A percentile compares a stretch with the other conserved stretches of the same genome.
phyloP scores from a whole-genome alignment of 2,888 invertebrate genomes.

The Diplazon laetatorius region DNA sequence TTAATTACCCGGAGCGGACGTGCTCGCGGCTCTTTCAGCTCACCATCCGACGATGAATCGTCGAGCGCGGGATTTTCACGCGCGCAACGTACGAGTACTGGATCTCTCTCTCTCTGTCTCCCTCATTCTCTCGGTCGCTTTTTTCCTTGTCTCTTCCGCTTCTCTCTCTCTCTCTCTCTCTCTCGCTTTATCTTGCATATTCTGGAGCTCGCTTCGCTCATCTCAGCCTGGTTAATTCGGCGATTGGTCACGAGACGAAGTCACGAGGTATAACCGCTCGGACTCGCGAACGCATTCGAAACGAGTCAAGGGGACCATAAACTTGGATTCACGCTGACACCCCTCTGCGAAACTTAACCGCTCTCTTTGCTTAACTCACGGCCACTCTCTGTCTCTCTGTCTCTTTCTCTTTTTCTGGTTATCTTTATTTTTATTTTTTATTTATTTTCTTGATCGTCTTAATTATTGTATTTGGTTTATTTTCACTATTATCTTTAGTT shows the following conservation, averaged over 20 bases:
- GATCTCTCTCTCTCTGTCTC: slow-evolving; percentile 38
- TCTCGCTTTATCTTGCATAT: slow-evolving; percentile 27
- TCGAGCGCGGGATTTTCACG: slow-evolving; percentile 61
- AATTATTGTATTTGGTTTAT: too few relatives aligned
- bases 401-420: slow-evolving; percentile 23
- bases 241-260: slow-evolving; percentile 67
- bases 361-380: slow-evolving; percentile 35
- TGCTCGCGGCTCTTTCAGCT: slow-evolving; percentile 63
- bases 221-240: slow-evolving; percentile 66
- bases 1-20: slow-evolving; percentile 72
- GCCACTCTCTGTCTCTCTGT: slow-evolving; percentile 10
- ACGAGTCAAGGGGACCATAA: slow-evolving; percentile 63
- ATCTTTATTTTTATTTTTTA: too few relatives aligned
- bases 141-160: too few relatives aligned
- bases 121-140: slow-evolving; percentile 45
- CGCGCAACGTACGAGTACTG: slow-evolving; percentile 35
- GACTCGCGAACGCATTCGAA: slow-evolving; percentile 39
- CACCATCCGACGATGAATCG: slow-evolving; percentile 40
- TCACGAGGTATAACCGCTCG: slow-evolving; percentile 42
- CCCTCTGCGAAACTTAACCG: slow-evolving; percentile 49
- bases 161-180: slow-evolving; percentile 41
- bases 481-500: too few relatives aligned
- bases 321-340: slow-evolving; percentile 69
- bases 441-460: too few relatives aligned
- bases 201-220: slow-evolving; percentile 48